Evolutionary conservation across 2,797 vertebrate genomes (phyloP), one percentile per base, ranked within the genome.

Genomic region (Acanthornis magna): DNA sequence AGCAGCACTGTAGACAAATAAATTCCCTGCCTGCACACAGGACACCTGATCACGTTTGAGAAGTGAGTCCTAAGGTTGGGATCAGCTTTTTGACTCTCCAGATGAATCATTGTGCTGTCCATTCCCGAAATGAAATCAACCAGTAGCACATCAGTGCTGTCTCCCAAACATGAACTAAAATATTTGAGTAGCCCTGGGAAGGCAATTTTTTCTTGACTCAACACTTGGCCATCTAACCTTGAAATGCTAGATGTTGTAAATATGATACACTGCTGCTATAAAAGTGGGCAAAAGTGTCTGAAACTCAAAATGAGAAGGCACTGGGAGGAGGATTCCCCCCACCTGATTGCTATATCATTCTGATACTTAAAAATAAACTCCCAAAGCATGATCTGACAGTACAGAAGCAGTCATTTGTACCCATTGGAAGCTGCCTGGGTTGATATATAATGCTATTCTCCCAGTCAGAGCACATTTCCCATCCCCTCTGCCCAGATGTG

Each of bases 201-300:
- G 73, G 78, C 66, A 82, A 40, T 96, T 74, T 89, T 84, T 91
- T 74, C 67, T 84, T 54, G 70, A 90, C 50, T 74, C 50, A 62
- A 81, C 83, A 77, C 38, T 90, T 88, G 84, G 65, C 91, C 47
- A 55, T 50, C 83, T 93, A 91, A 85, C 89, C 92, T 94, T 89
- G 95, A 95, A 91, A 94, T 3, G 16, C 45, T 60, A 8, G 16
- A 21, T 45, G 91, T 16, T 96, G 68, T 95, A 95, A 96, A 95
- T 50, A 71, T 68, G 89, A 95, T 23, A 3, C 3, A 82, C 5
- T 51, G 76, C 63, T 57, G 43, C 77, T 27, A 34, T 89, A 76
- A 85, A 89, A 76, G 55, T 26, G 50, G 92, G 71, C 60, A 9
- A 38, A 86, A 92, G 67, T 11, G 47, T 73, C 60, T 83, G 86